These are phyloP conservation scores for Muschampia plurimacula DNA, from an alignment of 2,888 invertebrate species.

Conservation along the genomic window DNA sequence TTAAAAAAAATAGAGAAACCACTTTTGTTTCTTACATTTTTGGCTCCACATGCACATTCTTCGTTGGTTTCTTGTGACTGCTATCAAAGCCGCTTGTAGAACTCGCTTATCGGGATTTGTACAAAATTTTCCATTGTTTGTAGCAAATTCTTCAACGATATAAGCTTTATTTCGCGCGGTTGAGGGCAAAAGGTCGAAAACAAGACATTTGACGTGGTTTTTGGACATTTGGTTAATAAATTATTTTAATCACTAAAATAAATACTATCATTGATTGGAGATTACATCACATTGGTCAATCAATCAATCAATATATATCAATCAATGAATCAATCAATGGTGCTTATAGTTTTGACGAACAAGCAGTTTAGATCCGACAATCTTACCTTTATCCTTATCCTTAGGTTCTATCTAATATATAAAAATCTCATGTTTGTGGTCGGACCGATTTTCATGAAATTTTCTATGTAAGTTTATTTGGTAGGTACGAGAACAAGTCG, in stretches of 20 bases:
- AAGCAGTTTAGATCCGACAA: no score
- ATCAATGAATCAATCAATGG: no score
- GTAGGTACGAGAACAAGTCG: no score
- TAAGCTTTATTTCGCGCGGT: slow-evolving; percentile 23
- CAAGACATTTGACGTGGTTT: not conserved
- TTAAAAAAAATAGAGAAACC: no score
- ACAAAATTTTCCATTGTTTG: slow-evolving; percentile 43
- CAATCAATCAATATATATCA: no score
- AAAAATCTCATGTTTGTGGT: no score
- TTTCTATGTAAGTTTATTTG: no score
- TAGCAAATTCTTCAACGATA: slow-evolving; percentile 18
- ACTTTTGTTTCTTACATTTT: not conserved
- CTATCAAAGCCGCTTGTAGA: not conserved
- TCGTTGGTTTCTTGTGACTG: not conserved
- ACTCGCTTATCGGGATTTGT: slow-evolving; percentile 21
- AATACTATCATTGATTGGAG: not conserved
- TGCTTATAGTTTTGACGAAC: no score
- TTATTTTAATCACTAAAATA: not conserved
- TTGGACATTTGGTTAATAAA: not conserved
- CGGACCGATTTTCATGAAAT: no score
- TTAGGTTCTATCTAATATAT: no score
- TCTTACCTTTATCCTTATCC: no score
- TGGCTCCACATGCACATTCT: slow-evolving; percentile 3
- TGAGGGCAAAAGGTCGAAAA: not conserved
- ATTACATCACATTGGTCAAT: no score